These are phyloP conservation scores for Lagenorhynchus albirostris DNA, from an alignment of 2,113 vertebrate genomes.

Conservation along the genomic window DNA sequence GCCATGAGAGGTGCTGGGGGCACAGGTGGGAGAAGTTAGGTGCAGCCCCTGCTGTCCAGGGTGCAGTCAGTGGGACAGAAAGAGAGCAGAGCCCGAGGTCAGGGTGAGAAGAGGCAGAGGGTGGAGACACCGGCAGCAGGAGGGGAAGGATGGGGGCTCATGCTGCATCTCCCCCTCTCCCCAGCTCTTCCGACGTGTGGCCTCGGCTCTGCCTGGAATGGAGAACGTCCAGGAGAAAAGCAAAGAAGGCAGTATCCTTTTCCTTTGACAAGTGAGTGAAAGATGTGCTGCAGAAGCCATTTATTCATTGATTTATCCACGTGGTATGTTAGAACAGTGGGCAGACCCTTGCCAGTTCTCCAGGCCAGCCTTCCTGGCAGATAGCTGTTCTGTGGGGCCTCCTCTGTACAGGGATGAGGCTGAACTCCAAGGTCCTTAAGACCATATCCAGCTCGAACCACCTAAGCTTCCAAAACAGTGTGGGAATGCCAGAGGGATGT, in stretches of 20 bases:
- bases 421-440: background rate
- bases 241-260: conserved; percentile 98
- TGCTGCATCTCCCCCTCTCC: background rate
- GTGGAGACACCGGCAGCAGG: background rate
- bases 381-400: rapidly evolving
- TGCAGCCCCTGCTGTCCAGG: background rate
- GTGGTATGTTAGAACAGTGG: too few relatives aligned
- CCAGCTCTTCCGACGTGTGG: conserved; percentile 93
- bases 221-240: conserved; percentile 92
- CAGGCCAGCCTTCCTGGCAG: background rate
- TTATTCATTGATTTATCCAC: too few relatives aligned
- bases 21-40: background rate
- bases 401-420: background rate
- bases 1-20: rapidly evolving
- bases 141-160: background rate
- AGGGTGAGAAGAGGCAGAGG: background rate
- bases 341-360: rapidly evolving
- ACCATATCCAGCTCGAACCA: background rate
- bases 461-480: background rate
- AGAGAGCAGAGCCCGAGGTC: background rate
- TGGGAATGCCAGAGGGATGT: background rate
- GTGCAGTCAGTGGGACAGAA: background rate
- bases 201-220: conserved; percentile 93
- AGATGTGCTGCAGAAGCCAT: background rate
- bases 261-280: background rate